A percentile compares a stretch with the other conserved stretches of the same genome.
These are phyloP conservation scores for Campaea margaritaria DNA, from an alignment of 2,888 invertebrate genomes.

Conservation along the genomic window DNA sequence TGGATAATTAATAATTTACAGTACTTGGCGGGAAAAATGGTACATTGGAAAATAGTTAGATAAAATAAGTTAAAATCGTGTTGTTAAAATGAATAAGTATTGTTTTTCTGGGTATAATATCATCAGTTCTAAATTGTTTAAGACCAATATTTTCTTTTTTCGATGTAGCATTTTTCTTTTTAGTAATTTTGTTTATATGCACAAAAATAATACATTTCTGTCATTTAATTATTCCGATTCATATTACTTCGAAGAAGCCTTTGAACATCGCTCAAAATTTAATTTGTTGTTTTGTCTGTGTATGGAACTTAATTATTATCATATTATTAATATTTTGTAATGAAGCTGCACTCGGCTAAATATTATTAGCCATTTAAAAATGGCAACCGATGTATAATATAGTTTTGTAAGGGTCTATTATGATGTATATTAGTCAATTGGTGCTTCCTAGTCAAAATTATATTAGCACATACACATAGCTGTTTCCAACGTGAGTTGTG, in stretches of 20 bases:
- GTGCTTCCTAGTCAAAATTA: conserved; percentile 86
- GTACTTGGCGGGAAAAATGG: not conserved
- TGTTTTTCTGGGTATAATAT: no score
- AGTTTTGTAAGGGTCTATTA: conserved; percentile 59
- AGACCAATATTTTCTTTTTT: not conserved
- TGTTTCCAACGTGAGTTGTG: conserved; percentile 44
- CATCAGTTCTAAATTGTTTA: no score
- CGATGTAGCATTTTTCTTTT: conserved; percentile 11
- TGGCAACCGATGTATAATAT: conserved; percentile 52
- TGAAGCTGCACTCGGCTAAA: conserved; percentile 61
- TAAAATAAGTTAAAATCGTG: not conserved
- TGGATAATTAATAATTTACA: conserved; percentile 2
- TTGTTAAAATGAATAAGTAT: no score
- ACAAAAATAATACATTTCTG: conserved; percentile 7
- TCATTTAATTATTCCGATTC: conserved; percentile 1
- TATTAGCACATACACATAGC: conserved; percentile 70
- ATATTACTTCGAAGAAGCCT: not conserved
- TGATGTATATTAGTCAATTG: conserved; percentile 78
- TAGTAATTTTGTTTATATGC: conserved; percentile 3
- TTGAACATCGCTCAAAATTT: conserved; percentile 20
- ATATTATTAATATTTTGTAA: conserved; percentile 15
- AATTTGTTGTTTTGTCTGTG: conserved; percentile 2
- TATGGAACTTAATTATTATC: conserved; percentile 1
- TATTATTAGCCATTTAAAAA: conserved; percentile 70
- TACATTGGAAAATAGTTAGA: conserved; percentile 3